Evolutionary conservation across 2,888 invertebrate genomes (phyloP), one percentile per base, ranked within the genome.

Genomic region (Chrysina gloriosa): DNA sequence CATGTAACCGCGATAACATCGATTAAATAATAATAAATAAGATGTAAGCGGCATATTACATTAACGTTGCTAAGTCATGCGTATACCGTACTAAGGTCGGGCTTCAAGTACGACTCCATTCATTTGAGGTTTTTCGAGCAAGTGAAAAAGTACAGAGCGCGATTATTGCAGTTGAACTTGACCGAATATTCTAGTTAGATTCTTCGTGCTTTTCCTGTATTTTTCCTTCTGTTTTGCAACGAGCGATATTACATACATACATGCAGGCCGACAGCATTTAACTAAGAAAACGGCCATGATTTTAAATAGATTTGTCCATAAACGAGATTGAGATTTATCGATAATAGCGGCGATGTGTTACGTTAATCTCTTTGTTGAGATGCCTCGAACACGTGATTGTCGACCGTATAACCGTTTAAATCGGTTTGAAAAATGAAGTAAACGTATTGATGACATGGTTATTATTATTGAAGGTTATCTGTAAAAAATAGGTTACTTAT

Each of bases 41-140:
- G 14, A 50, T 29, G 50, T 50, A 29, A 50, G 7, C 29, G 27
- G 3, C 11, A 25, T 29, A 50, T 11, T 16, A 5, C 2, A 23
- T 56, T 36, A 58, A 25, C 39, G 25, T 25, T 56, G 39, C 39
- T 25, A 58, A 58, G n/a, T 39, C 58, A 39, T 39, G 36, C 36
- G 58, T 39, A 23, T 39, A 39, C n/a, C 25, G 25, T 39, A 39
- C 14, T 58, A 39, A 58, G 58, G 58, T 39, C 58, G 27, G 9
- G 14, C 25, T 29, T 58, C 58, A 58, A 58, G 58, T 58, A 58
- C 58, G 23, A 58, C 58, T 36, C 58, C 58, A 58, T 58, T 58
- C 58, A 16, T 58, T 58, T 36, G 39, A 58, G n/a, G 23, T 21
- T 58, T 58, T 58, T 39, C 23, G 34, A 23, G 25, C 23, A 36